Percentiles rank a stretch among this genome's conserved stretches.
Evolutionary conservation across 2,797 vertebrate species (phyloP).

Genomic region (Neopelma chrysocephalum): DNA sequence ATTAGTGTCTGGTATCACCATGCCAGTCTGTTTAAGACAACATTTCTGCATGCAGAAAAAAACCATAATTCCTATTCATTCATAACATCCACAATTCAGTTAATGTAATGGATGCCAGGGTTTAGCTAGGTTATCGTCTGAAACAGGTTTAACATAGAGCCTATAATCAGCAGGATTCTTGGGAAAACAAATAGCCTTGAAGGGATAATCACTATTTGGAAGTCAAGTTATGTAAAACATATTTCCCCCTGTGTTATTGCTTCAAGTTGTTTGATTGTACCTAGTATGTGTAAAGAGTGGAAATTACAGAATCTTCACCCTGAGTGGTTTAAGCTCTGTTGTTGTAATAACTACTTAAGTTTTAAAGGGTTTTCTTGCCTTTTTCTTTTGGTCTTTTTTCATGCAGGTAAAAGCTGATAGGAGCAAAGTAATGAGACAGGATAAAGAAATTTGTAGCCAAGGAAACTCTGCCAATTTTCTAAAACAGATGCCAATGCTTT

Average conservation of each 20-base stretch:
- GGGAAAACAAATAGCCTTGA: constrained; percentile 66
- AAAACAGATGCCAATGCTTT: constrained; percentile 39
- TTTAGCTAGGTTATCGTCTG: constrained; percentile 69
- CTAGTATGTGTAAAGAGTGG: constrained; percentile 41
- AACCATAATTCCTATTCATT: not conserved
- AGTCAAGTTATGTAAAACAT: constrained; percentile 72
- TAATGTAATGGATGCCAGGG: constrained; percentile 43
- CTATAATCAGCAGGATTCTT: constrained; percentile 70
- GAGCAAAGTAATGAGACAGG: constrained; percentile 27
- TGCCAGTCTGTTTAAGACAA: not conserved
- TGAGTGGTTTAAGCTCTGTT: constrained; percentile 49
- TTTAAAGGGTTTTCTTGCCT: constrained; percentile 61
- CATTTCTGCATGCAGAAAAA: not conserved
- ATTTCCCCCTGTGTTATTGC: constrained; percentile 64
- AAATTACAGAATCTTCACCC: constrained; percentile 66
- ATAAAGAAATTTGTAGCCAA: constrained; percentile 42
- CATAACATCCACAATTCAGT: constrained; percentile 9
- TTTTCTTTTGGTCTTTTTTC: constrained; percentile 63
- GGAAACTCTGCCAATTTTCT: constrained; percentile 44
- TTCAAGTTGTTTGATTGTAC: constrained; percentile 60
- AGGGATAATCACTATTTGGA: constrained; percentile 65
- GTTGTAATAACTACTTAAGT: constrained; percentile 56
- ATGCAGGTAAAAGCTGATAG: constrained; percentile 59
- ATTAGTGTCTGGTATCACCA: not conserved
- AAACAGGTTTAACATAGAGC: constrained; percentile 71